These are phyloP conservation scores for Danio choprae DNA, from an alignment of 2,797 vertebrate genomes.

Conservation along the genomic window DNA sequence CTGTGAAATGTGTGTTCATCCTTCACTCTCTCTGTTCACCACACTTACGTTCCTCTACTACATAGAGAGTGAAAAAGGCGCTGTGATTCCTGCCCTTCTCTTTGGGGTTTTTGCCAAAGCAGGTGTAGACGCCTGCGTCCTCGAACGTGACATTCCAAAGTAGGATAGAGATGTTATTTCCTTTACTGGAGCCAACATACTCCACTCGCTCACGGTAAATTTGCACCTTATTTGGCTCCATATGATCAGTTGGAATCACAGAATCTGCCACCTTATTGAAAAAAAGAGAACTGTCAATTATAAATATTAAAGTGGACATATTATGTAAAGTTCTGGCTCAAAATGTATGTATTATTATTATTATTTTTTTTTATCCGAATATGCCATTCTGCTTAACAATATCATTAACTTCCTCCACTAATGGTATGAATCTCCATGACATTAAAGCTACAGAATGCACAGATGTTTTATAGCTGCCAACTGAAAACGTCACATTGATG, in stretches of 20 bases:
- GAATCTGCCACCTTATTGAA: constrained; percentile 83
- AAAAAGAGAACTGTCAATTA: not conserved
- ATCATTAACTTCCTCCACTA: not conserved
- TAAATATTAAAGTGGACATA: not conserved
- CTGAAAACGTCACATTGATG: not conserved
- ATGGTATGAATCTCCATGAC: not conserved
- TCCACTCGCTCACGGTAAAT: constrained; percentile 77
- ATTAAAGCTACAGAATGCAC: not conserved
- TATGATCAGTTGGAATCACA: constrained; percentile 76
- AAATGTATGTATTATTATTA: too few relatives aligned
- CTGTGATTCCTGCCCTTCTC: constrained; percentile 85
- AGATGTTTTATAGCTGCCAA: not conserved
- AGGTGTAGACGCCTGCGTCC: constrained; percentile 88
- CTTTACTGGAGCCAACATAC: constrained; percentile 80
- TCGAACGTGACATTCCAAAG: constrained; percentile 89
- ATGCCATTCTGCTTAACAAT: not conserved
- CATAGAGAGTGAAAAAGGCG: constrained; percentile 83
- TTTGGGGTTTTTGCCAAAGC: constrained; percentile 89
- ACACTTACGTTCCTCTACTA: constrained; percentile 89
- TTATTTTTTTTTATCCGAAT: not conserved
- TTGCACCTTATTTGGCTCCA: constrained; percentile 65
- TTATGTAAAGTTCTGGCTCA: not conserved
- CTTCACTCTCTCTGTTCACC: not conserved
- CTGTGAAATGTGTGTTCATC: not conserved
- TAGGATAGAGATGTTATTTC: constrained; percentile 89